Evolutionary conservation across 2,888 invertebrate genomes (phyloP).

Genomic region (Hemicrepidius hirtus): DNA sequence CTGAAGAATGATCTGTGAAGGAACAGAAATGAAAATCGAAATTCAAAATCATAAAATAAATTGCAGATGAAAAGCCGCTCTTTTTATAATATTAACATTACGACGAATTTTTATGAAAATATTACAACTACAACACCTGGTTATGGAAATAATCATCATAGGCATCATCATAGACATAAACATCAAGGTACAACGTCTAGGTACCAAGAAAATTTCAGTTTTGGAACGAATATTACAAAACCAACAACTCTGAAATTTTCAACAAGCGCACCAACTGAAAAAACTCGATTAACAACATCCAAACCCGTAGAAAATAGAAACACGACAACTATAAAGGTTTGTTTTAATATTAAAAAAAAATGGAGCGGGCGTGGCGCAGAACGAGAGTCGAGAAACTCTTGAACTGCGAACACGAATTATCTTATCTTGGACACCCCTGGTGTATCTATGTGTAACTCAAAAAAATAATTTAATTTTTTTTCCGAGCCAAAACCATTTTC

Average conservation of each 20-base stretch:
- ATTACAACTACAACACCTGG: constrained; percentile 54
- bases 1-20: no score
- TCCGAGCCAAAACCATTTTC: constrained; percentile 20
- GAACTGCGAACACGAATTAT: no score
- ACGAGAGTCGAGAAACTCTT: no score
- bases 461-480: no score
- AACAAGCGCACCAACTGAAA: constrained; percentile 49
- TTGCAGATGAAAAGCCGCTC: no score
- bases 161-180: constrained; percentile 66
- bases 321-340: constrained; percentile 17
- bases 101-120: constrained; percentile 10
- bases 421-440: no score
- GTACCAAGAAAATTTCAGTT: constrained; percentile 55
- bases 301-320: constrained; percentile 32
- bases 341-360: no score
- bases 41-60: no score
- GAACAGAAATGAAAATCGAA: no score
- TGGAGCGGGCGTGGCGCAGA: no score
- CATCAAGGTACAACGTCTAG: constrained; percentile 62
- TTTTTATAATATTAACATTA: constrained; percentile 20
- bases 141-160: constrained; percentile 44
- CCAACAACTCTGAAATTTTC: constrained; percentile 59
- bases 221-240: constrained; percentile 44
- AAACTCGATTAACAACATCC: background rate
- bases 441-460: no score